Evolutionary conservation across 2,888 invertebrate species (phyloP).

Genomic region (Ornithoptera priamus): DNA sequence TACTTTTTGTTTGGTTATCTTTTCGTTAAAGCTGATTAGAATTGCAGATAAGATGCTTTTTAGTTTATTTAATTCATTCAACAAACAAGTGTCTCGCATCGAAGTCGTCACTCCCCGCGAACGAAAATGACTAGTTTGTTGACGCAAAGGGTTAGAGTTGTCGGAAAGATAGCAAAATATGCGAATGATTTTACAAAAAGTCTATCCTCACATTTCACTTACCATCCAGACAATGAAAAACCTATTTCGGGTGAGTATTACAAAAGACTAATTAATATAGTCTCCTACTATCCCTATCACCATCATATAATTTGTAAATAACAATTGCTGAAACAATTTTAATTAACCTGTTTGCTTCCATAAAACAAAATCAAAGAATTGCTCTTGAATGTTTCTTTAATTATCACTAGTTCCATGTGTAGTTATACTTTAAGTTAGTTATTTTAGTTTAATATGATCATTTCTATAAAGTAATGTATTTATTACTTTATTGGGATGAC

Average conservation of each 20-base stretch:
- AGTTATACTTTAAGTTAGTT: no score
- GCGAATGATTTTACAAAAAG: conserved; percentile 56
- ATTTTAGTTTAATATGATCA: no score
- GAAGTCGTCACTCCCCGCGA: conserved; percentile 30
- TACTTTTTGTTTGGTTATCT: conserved; percentile 31
- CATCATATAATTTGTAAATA: no score
- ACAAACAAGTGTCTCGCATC: conserved; percentile 34
- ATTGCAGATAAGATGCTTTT: conserved; percentile 70
- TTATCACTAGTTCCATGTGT: no score
- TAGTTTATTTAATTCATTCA: conserved; percentile 49
- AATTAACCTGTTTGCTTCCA: no score
- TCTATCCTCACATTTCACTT: conserved; percentile 81
- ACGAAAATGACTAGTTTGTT: conserved; percentile 57
- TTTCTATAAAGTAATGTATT: no score
- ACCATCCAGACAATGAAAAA: conserved; percentile 78
- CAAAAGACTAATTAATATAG: not conserved
- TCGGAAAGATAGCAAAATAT: conserved; percentile 57
- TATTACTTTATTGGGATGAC: no score
- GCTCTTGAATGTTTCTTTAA: no score
- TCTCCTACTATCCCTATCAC: no score
- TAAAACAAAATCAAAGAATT: no score
- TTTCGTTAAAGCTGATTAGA: conserved; percentile 63
- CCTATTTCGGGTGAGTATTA: conserved; percentile 69
- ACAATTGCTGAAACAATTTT: no score
- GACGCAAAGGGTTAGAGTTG: conserved; percentile 47